Evolutionary conservation across 2,113 vertebrate species (phyloP), one percentile per base, ranked within the genome.

Genomic region (Melierax canorus): DNA sequence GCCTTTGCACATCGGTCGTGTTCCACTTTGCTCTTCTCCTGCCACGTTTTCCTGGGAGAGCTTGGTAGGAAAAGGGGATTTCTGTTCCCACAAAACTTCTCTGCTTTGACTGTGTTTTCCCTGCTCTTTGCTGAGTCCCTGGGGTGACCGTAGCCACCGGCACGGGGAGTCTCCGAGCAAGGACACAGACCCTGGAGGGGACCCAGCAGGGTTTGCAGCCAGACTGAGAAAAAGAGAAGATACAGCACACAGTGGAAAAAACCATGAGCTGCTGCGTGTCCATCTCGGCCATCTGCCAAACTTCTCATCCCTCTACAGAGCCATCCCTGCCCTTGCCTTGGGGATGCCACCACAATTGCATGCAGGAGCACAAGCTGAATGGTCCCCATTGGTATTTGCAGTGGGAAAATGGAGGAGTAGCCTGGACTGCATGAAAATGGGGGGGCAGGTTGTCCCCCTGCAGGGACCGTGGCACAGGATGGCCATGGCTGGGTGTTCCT

Each of bases 191-290:
- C 32, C 55, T n/a, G 46, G 46, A 38, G n/a, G 32, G 38, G 32
- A 62, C 30, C 26, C 60, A 18, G 32, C 0, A 10, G 20, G 36
- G 17, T 17, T 34, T 56, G 15, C 58, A 94, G 15, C 6, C n/a
- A 19, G 41, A 17, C 50, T 62, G 56, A 66, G 56, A n/a, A 50
- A 43, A 82, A 45, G 21, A 75, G 41, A n/a, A 38, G 72, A 27
- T 21, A 12, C 7, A 58, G 26, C 23, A 53, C 24, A 21, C 0
- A 29, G 55, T n/a, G 63, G 53, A 22, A 56, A 72, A 79, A 62
- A 11, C 15, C 0, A 1, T 5, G 23, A 86, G 56, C 34, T 67
- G 76, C 45, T 71, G 20, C 1, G 0, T 3, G 3, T 29, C 72
- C 67, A 21, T 17, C 32, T 62, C 8, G 2, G 34, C 29, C 2